These are phyloP conservation scores for Guaruba guarouba DNA, from an alignment of 2,113 vertebrate species.

Conservation along the genomic window DNA sequence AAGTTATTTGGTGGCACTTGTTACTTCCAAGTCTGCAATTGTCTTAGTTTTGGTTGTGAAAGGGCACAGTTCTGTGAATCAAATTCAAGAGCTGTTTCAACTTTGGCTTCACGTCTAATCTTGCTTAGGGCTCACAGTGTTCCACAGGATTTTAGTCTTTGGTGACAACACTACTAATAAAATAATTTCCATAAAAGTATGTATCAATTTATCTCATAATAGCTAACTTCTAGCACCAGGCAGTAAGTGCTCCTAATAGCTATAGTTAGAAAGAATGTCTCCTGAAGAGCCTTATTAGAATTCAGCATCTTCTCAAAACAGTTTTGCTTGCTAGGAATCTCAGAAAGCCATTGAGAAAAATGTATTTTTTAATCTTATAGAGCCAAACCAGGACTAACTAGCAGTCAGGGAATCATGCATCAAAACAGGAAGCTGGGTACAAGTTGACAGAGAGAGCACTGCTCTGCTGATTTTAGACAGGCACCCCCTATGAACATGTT, in stretches of 20 bases:
- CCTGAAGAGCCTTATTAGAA: background rate
- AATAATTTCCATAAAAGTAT: background rate
- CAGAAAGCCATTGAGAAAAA: slow-evolving; percentile 25
- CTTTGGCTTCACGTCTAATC: background rate
- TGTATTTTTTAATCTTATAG: slow-evolving; percentile 27
- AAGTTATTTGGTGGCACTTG: background rate
- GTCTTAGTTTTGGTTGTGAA: background rate
- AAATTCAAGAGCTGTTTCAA: background rate
- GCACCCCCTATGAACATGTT: background rate
- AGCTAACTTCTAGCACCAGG: background rate
- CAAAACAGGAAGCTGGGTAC: slow-evolving; percentile 48
- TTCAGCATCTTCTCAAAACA: background rate
- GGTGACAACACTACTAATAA: background rate
- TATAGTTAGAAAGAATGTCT: background rate
- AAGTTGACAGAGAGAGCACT: background rate
- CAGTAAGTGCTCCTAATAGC: background rate
- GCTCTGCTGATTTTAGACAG: background rate
- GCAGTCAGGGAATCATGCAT: background rate
- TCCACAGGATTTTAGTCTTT: background rate
- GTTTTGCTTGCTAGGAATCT: slow-evolving; percentile 8
- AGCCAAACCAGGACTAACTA: slow-evolving; percentile 18
- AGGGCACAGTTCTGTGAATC: background rate
- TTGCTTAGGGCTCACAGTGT: rapidly evolving
- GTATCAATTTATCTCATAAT: background rate
- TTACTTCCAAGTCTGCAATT: background rate